Evolutionary conservation across 2,888 invertebrate genomes (phyloP).

Genomic region (Shargacucullia verbasci): DNA sequence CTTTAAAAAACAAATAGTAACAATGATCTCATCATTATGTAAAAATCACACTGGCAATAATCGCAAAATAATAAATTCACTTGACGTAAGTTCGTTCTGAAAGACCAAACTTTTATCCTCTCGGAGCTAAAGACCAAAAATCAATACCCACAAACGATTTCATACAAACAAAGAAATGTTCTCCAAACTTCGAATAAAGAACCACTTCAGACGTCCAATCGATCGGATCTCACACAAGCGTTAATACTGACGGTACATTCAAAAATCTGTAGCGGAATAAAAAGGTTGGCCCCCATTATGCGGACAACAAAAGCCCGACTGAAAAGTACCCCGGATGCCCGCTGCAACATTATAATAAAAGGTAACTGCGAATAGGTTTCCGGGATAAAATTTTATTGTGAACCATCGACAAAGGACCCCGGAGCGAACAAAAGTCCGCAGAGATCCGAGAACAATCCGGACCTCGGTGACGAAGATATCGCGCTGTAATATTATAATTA

Average conservation of each 20-base stretch:
- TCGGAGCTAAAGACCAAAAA: slow-evolving; percentile 1
- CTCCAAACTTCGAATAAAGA: slow-evolving; percentile 47
- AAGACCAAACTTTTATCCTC: neutral
- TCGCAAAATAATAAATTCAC: neutral
- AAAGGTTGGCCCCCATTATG: slow-evolving; percentile 84
- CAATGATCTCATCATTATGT: too few species aligned
- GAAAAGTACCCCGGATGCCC: slow-evolving; percentile 82
- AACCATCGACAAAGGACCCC: slow-evolving; percentile 81
- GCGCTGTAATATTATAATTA: slow-evolving; percentile 57
- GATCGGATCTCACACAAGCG: slow-evolving; percentile 59
- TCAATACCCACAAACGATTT: slow-evolving; percentile 18
- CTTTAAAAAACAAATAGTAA: too few species aligned
- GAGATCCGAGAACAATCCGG: slow-evolving; percentile 63
- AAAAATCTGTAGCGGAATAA: slow-evolving; percentile 83
- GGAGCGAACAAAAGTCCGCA: slow-evolving; percentile 58
- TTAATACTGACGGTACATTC: slow-evolving; percentile 65
- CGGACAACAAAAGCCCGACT: slow-evolving; percentile 77
- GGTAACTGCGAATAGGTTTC: slow-evolving; percentile 87
- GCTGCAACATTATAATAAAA: slow-evolving; percentile 88
- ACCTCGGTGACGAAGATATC: slow-evolving; percentile 63
- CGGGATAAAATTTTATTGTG: slow-evolving; percentile 87
- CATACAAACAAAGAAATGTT: slow-evolving; percentile 35
- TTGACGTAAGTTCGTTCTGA: neutral
- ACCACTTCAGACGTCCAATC: slow-evolving; percentile 52
- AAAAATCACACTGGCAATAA: too few species aligned